Evolutionary conservation across 2,113 vertebrate species (phyloP), one percentile per base, ranked within the genome.

Genomic region (Mirza zaza): DNA sequence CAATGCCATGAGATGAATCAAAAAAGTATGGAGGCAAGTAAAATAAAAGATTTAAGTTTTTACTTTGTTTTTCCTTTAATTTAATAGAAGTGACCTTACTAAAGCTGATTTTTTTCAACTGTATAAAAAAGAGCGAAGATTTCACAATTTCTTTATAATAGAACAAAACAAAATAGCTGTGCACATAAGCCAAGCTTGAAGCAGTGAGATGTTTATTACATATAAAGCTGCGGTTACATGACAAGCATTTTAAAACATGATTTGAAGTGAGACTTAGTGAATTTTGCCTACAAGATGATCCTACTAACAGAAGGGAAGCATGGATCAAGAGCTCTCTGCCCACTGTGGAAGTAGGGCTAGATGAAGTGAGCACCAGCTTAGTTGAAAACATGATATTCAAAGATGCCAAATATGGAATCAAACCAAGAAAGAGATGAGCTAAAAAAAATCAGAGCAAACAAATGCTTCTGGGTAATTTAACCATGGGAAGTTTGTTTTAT

Each of bases 231-330:
- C 25, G 88, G 45, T 87, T 91, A 81, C 70, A 91, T 73, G 86
- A 97, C 81, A 94, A 88, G 80, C 77, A 82, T 95, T 61, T 94
- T 92, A 88, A 97, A 95, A 85, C 14, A 77, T 57, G 67, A 93
- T 91, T 94, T 94, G 81, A 95, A 97, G 87, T 59, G 76, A 83
- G 52, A 48, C 71, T 81, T 87, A 82, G 70, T 39, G 59, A 48
- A 4, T 76, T 95, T 95, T 94, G 52, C 34, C 59, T 92, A 36
- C 39, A 94, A 81, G 57, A 70, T 90, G 50, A 90, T 91, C 57
- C 87, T 76, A 42, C 87, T 94, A 94, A 94, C 87, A 87, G 71
- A 48, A 97, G 36, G 34, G 32, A 57, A 67, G 57, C 92, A 94
- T 95, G 91, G 76, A 94, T 95, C 88, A 97, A 88, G 70, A 2